Percentiles rank a stretch among this genome's conserved stretches.
These are phyloP conservation scores for Strix uralensis DNA, from an alignment of 2,113 vertebrate genomes.

Conservation along the genomic window DNA sequence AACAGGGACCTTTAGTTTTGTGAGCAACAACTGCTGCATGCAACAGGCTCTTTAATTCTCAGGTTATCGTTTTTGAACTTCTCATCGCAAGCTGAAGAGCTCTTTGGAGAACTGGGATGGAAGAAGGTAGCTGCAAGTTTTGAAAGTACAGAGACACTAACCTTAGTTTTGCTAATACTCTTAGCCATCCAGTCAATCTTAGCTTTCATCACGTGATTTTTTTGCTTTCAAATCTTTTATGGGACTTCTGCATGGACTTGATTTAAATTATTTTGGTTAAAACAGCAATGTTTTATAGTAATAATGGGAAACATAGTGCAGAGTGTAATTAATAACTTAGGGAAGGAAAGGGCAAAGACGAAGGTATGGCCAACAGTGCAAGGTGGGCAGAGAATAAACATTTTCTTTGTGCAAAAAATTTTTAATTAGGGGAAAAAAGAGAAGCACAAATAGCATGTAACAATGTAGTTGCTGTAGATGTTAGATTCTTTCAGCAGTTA, in stretches of 20 bases:
- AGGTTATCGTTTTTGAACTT: neutral
- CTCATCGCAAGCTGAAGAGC: neutral
- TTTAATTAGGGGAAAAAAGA: neutral
- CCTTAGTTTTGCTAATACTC: neutral
- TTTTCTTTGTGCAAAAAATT: neutral
- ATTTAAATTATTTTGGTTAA: neutral
- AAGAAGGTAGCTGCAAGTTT: neutral
- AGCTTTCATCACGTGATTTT: neutral
- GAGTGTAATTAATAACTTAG: neutral
- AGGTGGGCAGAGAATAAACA: neutral
- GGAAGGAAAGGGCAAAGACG: neutral
- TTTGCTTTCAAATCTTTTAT: neutral
- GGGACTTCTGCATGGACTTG: neutral
- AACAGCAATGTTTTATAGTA: neutral
- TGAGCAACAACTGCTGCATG: neutral
- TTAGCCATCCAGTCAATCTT: neutral
- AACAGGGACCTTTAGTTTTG: neutral
- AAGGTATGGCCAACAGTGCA: neutral
- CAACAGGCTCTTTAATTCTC: neutral
- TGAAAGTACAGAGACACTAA: neutral
- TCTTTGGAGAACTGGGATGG: neutral
- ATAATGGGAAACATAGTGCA: neutral
- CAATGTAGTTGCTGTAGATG: neutral
- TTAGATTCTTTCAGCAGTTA: neutral
- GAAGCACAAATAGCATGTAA: neutral